Evolutionary conservation across 2,888 invertebrate species (phyloP), one percentile per base, ranked within the genome.

Genomic region (Acrobasis consociella): DNA sequence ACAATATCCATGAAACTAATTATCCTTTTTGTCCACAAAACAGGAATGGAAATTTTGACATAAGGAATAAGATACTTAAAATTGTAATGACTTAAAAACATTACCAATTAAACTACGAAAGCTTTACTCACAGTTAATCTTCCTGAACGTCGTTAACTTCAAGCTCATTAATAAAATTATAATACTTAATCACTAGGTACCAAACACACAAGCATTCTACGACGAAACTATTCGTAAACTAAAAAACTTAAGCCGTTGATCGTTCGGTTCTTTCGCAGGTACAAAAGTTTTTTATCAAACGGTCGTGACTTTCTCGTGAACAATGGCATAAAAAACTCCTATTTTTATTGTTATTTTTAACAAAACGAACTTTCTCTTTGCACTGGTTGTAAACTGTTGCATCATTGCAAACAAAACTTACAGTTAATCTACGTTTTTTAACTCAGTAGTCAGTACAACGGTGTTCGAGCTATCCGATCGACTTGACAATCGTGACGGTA

Each of bases 401-500:
- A 70, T 75, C 73, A 72, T 62, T 46, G 62, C 60, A 60, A 61
- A 59, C 55, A 55, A 49, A 62, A 64, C 58, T 66, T 67, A 65
- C 63, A 72, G 39, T 68, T 65, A 63, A 58, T 58, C 38, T 39
- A 58, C 72, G 72, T 69, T 73, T 80, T 77, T 75, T 77, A 77
- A 78, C 67, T 78, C 80, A 86, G 85, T 87, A 73, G 78, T 75
- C 67, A 73, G 74, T 71, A 80, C 79, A 80, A 82, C 75, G 78
- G 80, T 81, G 80, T 77, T 84, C 82, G 82, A 87, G 85, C 87
- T 90, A 89, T 89, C 91, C 91, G 90, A 88, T 85, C 89, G 81
- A 81, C 82, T 78, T 85, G 89, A 85, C 90, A 86, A 87, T 87
- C 91, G 86, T 89, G 86, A 88, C 84, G 85, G 86, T 90, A 92